Percentiles rank a stretch among this genome's conserved stretches.
These are phyloP conservation scores for Amphipoea oculea DNA, from an alignment of 2,888 invertebrate species.

Conservation along the genomic window DNA sequence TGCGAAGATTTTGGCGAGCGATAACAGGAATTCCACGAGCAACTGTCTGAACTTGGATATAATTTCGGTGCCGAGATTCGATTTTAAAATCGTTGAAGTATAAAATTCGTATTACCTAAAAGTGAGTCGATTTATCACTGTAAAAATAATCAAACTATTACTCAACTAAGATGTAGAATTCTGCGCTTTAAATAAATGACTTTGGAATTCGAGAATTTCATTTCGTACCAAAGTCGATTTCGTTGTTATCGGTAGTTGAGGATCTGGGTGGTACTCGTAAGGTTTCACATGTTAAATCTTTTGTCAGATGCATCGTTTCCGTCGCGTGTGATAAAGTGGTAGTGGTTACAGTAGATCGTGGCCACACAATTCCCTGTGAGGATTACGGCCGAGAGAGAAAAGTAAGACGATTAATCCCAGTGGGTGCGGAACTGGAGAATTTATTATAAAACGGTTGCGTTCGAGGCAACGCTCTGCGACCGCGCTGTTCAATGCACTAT, in stretches of 20 bases:
- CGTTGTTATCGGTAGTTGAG: slow-evolving; percentile 57
- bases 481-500: slow-evolving; percentile 76
- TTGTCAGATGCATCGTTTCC: slow-evolving; percentile 67
- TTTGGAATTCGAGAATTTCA: slow-evolving; percentile 62
- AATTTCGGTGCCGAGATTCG: slow-evolving; percentile 63
- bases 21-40: slow-evolving; percentile 65
- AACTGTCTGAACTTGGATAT: slow-evolving; percentile 62
- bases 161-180: slow-evolving; percentile 62
- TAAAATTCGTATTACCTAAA: slow-evolving; percentile 62
- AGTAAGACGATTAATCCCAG: slow-evolving; percentile 90
- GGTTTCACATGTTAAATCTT: slow-evolving; percentile 66
- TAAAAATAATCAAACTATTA: slow-evolving; percentile 69
- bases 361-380: slow-evolving; percentile 87
- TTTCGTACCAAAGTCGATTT: slow-evolving; percentile 61
- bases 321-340: slow-evolving; percentile 73
- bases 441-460: slow-evolving; percentile 88
- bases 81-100: slow-evolving; percentile 64
- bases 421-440: slow-evolving; percentile 84
- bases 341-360: slow-evolving; percentile 80
- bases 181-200: slow-evolving; percentile 63
- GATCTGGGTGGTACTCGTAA: slow-evolving; percentile 57
- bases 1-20: slow-evolving; percentile 69
- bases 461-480: slow-evolving; percentile 71
- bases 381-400: slow-evolving; percentile 87
- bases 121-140: slow-evolving; percentile 64